These are phyloP conservation scores for Blastobasis adustella DNA, from an alignment of 2,888 invertebrate genomes.

Conservation along the genomic window DNA sequence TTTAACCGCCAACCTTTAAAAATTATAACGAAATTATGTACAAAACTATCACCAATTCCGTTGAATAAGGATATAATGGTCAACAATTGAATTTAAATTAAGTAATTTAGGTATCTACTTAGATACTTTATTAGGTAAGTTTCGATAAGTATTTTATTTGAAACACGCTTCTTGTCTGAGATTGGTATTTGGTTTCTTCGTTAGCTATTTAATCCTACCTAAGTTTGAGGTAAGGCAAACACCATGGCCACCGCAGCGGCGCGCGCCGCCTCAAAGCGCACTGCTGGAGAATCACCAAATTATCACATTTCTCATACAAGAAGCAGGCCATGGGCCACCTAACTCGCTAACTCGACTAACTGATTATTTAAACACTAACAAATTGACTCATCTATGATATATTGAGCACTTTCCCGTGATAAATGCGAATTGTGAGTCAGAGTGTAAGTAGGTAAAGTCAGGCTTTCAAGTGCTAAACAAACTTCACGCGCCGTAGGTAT, in stretches of 20 bases:
- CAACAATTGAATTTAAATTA: no score
- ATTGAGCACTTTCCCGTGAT: slow-evolving; percentile 9
- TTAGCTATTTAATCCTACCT: neutral
- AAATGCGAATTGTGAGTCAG: slow-evolving; percentile 21
- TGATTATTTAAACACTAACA: slow-evolving; percentile 21
- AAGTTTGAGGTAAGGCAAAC: neutral
- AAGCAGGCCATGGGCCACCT: neutral
- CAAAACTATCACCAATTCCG: no score
- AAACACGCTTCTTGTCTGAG: no score
- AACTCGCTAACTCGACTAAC: slow-evolving; percentile 26
- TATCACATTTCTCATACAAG: slow-evolving; percentile 48
- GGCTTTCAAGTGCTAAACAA: slow-evolving; percentile 17
- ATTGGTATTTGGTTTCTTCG: no score
- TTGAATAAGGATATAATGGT: no score
- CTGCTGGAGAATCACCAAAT: slow-evolving; percentile 47
- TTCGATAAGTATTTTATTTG: no score
- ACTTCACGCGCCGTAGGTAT: slow-evolving; percentile 14
- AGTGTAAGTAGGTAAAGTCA: slow-evolving; percentile 8
- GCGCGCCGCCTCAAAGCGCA: slow-evolving; percentile 21
- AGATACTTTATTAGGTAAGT: no score
- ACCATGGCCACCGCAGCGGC: neutral
- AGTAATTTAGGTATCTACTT: no score
- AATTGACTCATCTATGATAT: slow-evolving; percentile 23
- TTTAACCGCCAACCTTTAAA: no score
- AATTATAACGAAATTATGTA: no score